Conservation (phyloP, 2,113 vertebrate genomes). For the Tragelaphus imberbis region DNA sequence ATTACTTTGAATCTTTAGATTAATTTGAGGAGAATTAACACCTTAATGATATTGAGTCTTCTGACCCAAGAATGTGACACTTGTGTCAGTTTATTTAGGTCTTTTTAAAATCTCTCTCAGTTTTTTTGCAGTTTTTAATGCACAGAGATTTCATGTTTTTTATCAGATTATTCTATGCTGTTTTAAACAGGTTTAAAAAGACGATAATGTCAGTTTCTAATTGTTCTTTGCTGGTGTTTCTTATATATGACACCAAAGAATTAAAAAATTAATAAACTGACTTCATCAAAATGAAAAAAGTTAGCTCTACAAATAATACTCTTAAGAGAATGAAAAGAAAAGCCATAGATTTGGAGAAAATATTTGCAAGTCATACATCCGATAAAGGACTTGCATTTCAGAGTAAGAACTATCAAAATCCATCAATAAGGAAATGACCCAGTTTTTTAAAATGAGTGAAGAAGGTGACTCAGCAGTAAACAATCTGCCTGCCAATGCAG, state of each 20-base stretch:
- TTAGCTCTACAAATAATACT: background rate
- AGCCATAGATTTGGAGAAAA: background rate
- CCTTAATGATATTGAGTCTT: background rate
- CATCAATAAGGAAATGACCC: background rate
- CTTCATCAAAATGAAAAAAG: background rate
- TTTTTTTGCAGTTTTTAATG: background rate
- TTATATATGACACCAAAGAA: background rate
- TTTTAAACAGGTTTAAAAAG: background rate
- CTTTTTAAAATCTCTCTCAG: background rate
- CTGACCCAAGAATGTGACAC: background rate
- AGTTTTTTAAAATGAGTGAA: background rate
- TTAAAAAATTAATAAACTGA: background rate
- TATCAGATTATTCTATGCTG: background rate
- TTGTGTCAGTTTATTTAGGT: background rate
- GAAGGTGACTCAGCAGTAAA: background rate
- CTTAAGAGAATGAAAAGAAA: background rate
- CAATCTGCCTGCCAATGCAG: background rate
- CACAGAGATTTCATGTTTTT: background rate
- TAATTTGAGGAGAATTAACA: background rate
- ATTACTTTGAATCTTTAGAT: background rate
- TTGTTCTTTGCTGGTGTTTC: background rate
- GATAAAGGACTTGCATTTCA: background rate
- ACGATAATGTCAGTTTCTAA: background rate
- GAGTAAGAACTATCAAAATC: background rate
- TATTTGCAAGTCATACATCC: background rate